These are phyloP conservation scores for Fissipunctia ypsillon DNA, from an alignment of 2,888 invertebrate genomes.

Conservation along the genomic window DNA sequence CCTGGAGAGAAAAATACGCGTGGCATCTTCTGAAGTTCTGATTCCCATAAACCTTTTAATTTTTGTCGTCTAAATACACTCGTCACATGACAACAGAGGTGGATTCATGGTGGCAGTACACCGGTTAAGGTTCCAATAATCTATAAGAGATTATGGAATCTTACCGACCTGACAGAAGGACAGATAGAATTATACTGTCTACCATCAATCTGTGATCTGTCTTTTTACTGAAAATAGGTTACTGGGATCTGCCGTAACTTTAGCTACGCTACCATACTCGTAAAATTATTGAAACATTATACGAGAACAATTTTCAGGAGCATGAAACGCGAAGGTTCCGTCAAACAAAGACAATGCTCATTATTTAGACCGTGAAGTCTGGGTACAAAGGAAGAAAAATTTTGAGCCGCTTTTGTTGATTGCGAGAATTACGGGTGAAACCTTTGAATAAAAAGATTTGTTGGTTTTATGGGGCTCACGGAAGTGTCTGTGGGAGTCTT, in stretches of 20 bases:
- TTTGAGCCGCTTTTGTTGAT: constrained; percentile 34
- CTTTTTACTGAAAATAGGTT: no score
- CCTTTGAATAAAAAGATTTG: constrained; percentile 21
- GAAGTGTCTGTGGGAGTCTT: background rate
- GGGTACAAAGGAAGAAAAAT: constrained; percentile 46
- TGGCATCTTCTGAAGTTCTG: background rate
- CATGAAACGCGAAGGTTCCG: constrained; percentile 32
- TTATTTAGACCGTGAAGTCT: constrained; percentile 59
- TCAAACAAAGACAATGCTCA: constrained; percentile 48
- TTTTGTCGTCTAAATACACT: background rate
- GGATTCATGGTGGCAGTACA: constrained; percentile 13
- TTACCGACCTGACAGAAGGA: no score
- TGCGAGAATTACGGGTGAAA: constrained; percentile 1
- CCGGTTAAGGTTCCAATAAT: background rate
- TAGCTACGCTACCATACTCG: background rate
- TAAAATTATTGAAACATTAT: constrained; percentile 10
- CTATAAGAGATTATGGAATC: no score
- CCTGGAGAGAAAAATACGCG: no score
- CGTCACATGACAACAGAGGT: background rate
- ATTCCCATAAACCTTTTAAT: background rate
- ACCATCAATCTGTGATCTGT: no score
- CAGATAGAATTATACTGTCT: no score
- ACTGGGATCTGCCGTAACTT: no score
- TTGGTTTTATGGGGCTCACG: background rate
- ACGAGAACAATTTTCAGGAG: constrained; percentile 27